phyloP scores from a whole-genome alignment of 2,797 vertebrate species.

The Enteromius viviparus region DNA sequence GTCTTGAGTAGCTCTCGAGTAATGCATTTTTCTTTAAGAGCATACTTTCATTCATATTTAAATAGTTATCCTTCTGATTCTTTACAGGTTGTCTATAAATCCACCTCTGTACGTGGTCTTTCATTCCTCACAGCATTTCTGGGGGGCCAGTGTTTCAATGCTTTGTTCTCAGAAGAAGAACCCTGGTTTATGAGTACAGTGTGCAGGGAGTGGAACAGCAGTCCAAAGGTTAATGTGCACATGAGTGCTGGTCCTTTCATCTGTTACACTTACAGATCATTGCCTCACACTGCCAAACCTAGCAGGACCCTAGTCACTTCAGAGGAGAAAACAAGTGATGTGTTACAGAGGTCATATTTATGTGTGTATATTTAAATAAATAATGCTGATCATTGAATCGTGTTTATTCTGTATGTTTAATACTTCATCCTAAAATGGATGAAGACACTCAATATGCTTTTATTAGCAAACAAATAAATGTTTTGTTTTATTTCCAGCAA shows the following conservation, averaged over 20 bases:
- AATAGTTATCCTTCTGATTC: too few relatives aligned
- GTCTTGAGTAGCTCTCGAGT: too few relatives aligned
- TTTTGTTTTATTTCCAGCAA: not conserved
- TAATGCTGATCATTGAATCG: not conserved
- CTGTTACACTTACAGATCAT: slow-evolving; percentile 27
- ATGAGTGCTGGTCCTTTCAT: slow-evolving; percentile 38
- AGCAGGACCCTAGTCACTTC: not conserved
- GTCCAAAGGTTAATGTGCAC: slow-evolving; percentile 42
- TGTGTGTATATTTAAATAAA: too few relatives aligned
- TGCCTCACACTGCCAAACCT: not conserved
- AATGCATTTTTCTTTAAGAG: too few relatives aligned
- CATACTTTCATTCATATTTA: too few relatives aligned
- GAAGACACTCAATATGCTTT: not conserved
- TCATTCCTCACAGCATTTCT: not conserved
- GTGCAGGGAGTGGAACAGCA: not conserved
- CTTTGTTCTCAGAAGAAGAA: slow-evolving; percentile 20
- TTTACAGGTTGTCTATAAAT: not conserved
- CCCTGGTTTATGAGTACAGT: not conserved
- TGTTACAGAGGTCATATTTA: not conserved
- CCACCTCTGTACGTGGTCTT: not conserved
- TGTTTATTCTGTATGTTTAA: not conserved
- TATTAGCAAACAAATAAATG: not conserved
- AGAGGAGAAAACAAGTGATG: not conserved
- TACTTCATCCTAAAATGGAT: too few relatives aligned
- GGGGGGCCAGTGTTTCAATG: not conserved